phyloP scores from a whole-genome alignment of 1,140 invertebrate species.

The Dendrolimus punctatus region DNA sequence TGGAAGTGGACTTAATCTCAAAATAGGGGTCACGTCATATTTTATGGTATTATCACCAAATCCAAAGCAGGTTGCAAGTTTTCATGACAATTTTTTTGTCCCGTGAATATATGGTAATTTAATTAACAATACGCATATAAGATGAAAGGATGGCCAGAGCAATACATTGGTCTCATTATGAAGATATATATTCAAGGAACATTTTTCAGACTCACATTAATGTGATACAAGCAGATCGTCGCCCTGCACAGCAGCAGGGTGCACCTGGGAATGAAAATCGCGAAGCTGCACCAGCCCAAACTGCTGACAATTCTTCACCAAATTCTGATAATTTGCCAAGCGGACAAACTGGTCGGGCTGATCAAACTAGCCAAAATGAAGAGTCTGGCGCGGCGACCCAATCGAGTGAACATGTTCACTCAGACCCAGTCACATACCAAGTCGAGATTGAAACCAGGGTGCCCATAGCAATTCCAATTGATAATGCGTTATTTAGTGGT shows the following conservation, averaged over 20 bases:
- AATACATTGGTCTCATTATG: not conserved
- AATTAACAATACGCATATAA: too few relatives aligned
- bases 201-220: constrained; percentile 33
- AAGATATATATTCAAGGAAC: not conserved
- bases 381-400: constrained; percentile 7
- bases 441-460: constrained; percentile 43
- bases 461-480: constrained; percentile 30
- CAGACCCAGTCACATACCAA: constrained; percentile 41
- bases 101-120: too few relatives aligned
- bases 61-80: too few relatives aligned
- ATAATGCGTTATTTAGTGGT: constrained; percentile 23
- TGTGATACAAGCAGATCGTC: constrained; percentile 25
- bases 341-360: not conserved
- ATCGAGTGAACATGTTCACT: constrained; percentile 32
- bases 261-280: too few relatives aligned
- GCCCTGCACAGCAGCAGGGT: constrained; percentile 3
- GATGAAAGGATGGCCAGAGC: too few relatives aligned
- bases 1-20: too few relatives aligned
- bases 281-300: not conserved
- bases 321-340: too few relatives aligned
- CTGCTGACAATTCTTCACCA: not conserved
- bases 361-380: constrained; percentile 4
- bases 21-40: too few relatives aligned
- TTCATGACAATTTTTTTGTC: too few relatives aligned
- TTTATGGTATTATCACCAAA: too few relatives aligned